Percentiles rank a stretch among this genome's conserved stretches.
phyloP scores from a whole-genome alignment of 2,797 vertebrate species.

The Helostoma temminkii region DNA sequence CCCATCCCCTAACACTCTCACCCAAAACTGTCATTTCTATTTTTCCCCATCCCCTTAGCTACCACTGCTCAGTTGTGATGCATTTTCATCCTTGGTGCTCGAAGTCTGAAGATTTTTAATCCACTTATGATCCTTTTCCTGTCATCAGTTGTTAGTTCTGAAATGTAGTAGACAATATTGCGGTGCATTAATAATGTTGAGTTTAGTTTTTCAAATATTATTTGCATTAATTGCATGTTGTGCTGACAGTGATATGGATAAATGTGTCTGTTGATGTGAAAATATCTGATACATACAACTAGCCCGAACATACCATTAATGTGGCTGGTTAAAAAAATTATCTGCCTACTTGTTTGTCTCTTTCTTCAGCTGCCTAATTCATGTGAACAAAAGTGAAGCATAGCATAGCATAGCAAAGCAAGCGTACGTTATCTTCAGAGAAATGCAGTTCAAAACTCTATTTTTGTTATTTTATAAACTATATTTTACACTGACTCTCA shows the following conservation, averaged over 20 bases:
- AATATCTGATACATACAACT: neutral
- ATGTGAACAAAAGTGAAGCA: slow-evolving; percentile 3
- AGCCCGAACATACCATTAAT: neutral
- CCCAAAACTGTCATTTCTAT: slow-evolving; percentile 61
- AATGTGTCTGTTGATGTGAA: neutral
- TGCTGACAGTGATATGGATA: neutral
- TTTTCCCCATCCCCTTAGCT: slow-evolving; percentile 10
- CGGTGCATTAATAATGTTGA: no score
- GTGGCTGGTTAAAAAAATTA: neutral
- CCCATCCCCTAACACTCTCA: slow-evolving; percentile 50
- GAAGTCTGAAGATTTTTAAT: slow-evolving; percentile 28
- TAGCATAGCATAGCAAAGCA: neutral
- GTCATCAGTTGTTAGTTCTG: neutral
- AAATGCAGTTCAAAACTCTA: no score
- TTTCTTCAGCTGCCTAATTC: neutral
- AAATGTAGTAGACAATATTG: slow-evolving; percentile 11
- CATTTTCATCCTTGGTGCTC: slow-evolving; percentile 16
- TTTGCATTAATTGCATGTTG: no score
- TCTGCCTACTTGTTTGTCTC: neutral
- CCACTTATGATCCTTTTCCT: slow-evolving; percentile 1
- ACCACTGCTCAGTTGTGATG: slow-evolving; percentile 6
- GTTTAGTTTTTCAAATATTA: no score
- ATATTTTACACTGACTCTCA: neutral
- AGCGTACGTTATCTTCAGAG: neutral
- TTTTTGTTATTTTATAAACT: neutral